A percentile compares a stretch with the other conserved stretches of the same genome.
These are phyloP conservation scores for Macroteleia sp. DNA, from an alignment of 2,888 invertebrate genomes.

Conservation along the genomic window DNA sequence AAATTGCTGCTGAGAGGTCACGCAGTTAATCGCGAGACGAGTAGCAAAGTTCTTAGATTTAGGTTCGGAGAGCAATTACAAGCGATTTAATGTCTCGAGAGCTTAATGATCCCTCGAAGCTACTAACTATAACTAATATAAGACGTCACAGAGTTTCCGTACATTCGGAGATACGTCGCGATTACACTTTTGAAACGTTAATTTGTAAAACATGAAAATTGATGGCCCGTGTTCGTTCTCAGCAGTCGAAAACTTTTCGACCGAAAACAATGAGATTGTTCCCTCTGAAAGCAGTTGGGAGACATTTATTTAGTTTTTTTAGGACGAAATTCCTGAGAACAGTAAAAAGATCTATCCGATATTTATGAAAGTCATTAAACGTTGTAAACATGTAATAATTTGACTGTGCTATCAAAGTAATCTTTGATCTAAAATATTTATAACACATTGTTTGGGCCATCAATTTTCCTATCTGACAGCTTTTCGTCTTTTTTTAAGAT, in stretches of 20 bases:
- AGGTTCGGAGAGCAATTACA: constrained; percentile 62
- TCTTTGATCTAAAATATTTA: no score
- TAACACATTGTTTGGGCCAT: no score
- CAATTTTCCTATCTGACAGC: no score
- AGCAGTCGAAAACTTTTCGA: constrained; percentile 14
- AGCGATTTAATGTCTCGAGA: constrained; percentile 63
- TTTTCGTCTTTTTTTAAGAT: no score
- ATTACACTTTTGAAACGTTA: constrained; percentile 39
- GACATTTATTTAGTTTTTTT: no score
- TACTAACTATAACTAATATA: constrained; percentile 56
- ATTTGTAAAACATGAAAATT: constrained; percentile 49
- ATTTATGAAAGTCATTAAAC: no score
- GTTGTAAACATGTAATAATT: no score
- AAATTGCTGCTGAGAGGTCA: constrained; percentile 60
- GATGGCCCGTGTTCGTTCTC: constrained; percentile 22
- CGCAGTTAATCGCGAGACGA: constrained; percentile 61
- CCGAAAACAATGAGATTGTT: constrained; percentile 24
- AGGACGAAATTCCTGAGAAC: no score
- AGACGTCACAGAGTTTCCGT: constrained; percentile 19
- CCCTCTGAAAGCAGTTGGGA: no score
- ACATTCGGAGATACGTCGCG: constrained; percentile 22
- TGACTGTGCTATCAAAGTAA: no score
- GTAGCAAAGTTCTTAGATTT: constrained; percentile 65
- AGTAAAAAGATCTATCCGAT: no score
- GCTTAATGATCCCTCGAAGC: constrained; percentile 61